A percentile compares a stretch with the other conserved stretches of the same genome.
Evolutionary conservation across 2,797 vertebrate genomes (phyloP).

Genomic region (Pterois miles): DNA sequence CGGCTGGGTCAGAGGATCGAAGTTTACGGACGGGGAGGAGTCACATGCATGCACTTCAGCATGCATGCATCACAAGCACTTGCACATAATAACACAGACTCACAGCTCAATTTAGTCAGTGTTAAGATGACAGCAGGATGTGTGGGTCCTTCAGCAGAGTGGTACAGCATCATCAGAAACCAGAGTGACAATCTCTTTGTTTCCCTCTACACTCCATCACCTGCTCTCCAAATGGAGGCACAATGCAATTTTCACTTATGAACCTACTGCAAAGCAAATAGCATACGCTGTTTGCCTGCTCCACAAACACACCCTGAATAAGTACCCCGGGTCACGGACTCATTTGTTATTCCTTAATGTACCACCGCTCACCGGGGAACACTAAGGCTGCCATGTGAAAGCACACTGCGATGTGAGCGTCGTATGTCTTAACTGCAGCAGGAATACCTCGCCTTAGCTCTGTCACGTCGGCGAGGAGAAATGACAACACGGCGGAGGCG

Average conservation of each 20-base stretch:
- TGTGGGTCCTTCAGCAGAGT: constrained; percentile 54
- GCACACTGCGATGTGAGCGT: constrained; percentile 40
- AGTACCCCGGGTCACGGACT: constrained; percentile 75
- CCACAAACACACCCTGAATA: constrained; percentile 74
- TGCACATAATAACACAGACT: not conserved
- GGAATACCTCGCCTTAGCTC: constrained; percentile 51
- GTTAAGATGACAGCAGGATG: constrained; percentile 62
- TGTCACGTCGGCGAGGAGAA: constrained; percentile 41
- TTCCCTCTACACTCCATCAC: constrained; percentile 71
- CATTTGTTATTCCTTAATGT: constrained; percentile 83
- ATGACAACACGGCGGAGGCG: constrained; percentile 52
- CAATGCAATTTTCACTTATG: constrained; percentile 81
- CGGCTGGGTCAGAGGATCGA: constrained; percentile 26
- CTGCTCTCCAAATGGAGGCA: constrained; percentile 74
- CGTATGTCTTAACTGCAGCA: constrained; percentile 60
- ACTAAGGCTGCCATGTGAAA: constrained; percentile 68
- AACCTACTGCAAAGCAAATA: constrained; percentile 77
- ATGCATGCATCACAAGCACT: not conserved
- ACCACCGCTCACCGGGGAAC: constrained; percentile 73
- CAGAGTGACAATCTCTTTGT: constrained; percentile 67
- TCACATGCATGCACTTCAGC: constrained; percentile 22
- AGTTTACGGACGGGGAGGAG: constrained; percentile 22
- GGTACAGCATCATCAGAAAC: constrained; percentile 57
- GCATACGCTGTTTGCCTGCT: constrained; percentile 66
- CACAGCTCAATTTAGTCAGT: not conserved